Evolutionary conservation across 1,140 invertebrate species (phyloP), one percentile per base, ranked within the genome.

Genomic region (Copidosoma floridanum): DNA sequence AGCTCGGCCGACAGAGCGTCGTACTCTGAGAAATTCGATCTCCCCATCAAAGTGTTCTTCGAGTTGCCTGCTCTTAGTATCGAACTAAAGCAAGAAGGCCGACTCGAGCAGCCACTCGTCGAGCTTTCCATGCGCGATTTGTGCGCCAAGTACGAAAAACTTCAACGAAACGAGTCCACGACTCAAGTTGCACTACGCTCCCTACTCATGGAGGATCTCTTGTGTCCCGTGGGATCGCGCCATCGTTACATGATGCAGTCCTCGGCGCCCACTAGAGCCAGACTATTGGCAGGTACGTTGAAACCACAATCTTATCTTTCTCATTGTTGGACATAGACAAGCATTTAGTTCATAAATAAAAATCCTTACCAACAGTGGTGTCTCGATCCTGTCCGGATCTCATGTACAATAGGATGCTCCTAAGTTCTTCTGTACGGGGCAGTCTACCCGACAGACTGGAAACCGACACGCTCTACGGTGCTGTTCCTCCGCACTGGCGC

Each of bases 371-470:
- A 1, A 71, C 81, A 47, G 81, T 84, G 63, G 80, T 91, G 10
- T 97, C 94, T 0, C 85, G 84, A 61, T 96, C 94, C 0, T 96
- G 93, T 75, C 93, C 95, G 0, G 87, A 95, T 71, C 79, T 91
- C 40, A 73, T 78, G 10, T 64, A 64, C 11, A 59, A 55, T 21
- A 26, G 48, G 0, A 50, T 29, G 3, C 29, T 8, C 12, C 8
- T 10, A 21, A 24, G 41, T 2, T 12, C 47, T 2, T 46, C 11
- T 58, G 62, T n/a, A 7, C 47, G 47, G 0, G 76, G 79, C 1
- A 90, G 88, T 27, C 78, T 92, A 18, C 90, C 90, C 0, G 85
- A 89, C 56, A 82, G 88, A 70, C 71, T 93, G 11, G 85, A 88
- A 66, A 84, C 86, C 1, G 82, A 83, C 23, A 79, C 74, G 6